phyloP scores from a whole-genome alignment of 2,888 invertebrate species.

The Gisinianus flammeolus region DNA sequence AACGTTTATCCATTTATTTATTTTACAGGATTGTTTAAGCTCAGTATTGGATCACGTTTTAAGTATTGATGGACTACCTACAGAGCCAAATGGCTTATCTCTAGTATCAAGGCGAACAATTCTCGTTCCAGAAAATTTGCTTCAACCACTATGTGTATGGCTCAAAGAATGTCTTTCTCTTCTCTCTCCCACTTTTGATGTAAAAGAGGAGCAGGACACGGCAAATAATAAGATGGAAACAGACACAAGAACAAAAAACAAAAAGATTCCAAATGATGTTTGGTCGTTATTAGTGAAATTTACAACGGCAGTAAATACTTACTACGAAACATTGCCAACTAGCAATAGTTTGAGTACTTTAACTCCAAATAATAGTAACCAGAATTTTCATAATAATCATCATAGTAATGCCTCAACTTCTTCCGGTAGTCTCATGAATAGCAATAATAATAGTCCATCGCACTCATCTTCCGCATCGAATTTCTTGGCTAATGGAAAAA shows the following conservation, averaged over 20 bases:
- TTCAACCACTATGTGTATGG: conserved; percentile 53
- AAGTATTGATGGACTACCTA: conserved; percentile 53
- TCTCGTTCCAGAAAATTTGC: conserved; percentile 57
- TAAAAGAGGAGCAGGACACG: neutral
- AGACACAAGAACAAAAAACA: conserved; percentile 52
- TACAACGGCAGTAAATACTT: conserved; percentile 46
- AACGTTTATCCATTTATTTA: neutral
- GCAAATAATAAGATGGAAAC: neutral
- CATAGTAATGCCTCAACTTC: conserved; percentile 38
- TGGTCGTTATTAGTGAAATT: conserved; percentile 54
- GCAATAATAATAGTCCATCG: conserved; percentile 46
- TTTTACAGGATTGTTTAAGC: conserved; percentile 48
- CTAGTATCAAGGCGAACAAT: conserved; percentile 52
- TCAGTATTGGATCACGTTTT: conserved; percentile 56
- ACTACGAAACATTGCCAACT: conserved; percentile 42
- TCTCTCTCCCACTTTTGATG: conserved; percentile 20
- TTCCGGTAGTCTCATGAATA: neutral
- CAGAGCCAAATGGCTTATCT: conserved; percentile 51
- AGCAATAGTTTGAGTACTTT: conserved; percentile 19
- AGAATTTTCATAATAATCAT: neutral
- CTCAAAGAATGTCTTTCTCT: conserved; percentile 55
- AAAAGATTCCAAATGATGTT: conserved; percentile 56
- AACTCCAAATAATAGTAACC: conserved; percentile 15
- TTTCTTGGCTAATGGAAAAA: conserved; percentile 53
- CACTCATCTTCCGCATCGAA: conserved; percentile 46